Percentiles rank a stretch among this genome's conserved stretches.
phyloP scores from a whole-genome alignment of 35 echinoderm and acorn worm genomes.

The Patiria miniata region DNA sequence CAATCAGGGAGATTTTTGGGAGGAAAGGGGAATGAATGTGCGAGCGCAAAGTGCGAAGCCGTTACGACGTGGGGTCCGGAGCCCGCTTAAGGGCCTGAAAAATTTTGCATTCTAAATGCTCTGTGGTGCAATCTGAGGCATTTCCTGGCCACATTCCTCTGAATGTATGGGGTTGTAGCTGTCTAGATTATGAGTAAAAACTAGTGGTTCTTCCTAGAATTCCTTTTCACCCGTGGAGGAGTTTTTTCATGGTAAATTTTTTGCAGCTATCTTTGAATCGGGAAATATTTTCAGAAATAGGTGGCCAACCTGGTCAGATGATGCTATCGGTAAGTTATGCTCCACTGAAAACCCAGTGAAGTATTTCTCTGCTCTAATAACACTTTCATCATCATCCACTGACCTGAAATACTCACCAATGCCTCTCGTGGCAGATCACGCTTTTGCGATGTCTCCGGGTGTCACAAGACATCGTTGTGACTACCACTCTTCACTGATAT shows the following conservation, averaged over 20 bases:
- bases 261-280: conserved; percentile 10
- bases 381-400: background rate
- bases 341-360: background rate
- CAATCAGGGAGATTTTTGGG: no score
- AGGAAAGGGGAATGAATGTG: no score
- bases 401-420: background rate
- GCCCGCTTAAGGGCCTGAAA: background rate
- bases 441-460: background rate
- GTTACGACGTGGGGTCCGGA: background rate
- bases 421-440: background rate
- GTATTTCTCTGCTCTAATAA: background rate
- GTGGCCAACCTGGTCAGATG: no score
- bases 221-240: no score
- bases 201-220: no score
- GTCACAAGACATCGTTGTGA: background rate
- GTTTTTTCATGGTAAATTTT: background rate
- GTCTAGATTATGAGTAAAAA: no score
- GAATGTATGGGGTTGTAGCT: no score
- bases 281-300: background rate
- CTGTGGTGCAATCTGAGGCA: background rate
- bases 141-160: no score
- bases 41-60: no score
- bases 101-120: background rate
- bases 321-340: no score
- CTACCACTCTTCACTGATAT: background rate